Percentiles rank a stretch among this genome's conserved stretches.
Conservation (phyloP, 2,113 vertebrate species). For the Calidris pygmaea region DNA sequence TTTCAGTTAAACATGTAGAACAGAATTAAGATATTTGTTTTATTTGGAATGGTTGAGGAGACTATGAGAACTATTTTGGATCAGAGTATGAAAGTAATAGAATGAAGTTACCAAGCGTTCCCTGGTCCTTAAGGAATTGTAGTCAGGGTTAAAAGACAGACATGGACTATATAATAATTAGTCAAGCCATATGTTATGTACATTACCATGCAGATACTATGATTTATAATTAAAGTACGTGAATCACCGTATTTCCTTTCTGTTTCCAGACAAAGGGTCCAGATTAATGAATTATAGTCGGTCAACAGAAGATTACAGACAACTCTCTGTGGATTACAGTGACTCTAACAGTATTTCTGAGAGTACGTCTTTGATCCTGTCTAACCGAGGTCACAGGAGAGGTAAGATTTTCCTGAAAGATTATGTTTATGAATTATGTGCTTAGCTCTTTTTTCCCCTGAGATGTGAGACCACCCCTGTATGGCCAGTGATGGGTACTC, state of each 20-base stretch:
- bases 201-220: background rate
- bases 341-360: conserved; percentile 64
- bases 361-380: conserved; percentile 44
- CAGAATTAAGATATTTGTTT: background rate
- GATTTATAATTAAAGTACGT: background rate
- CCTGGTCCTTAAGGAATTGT: background rate
- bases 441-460: background rate
- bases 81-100: background rate
- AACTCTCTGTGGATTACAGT: conserved; percentile 47
- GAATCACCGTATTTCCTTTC: background rate
- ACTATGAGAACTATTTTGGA: background rate
- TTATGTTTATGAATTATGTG: background rate
- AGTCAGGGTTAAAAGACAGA: background rate
- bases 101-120: background rate
- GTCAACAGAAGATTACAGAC: conserved; percentile 62
- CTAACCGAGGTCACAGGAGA: conserved; percentile 32
- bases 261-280: conserved; percentile 39
- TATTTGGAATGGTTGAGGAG: background rate
- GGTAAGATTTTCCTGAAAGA: background rate
- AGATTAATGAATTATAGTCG: conserved; percentile 57
- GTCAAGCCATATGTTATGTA: background rate
- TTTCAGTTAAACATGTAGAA: background rate
- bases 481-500: background rate
- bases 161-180: background rate
- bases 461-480: background rate